Evolutionary conservation across 1,140 invertebrate genomes (phyloP).

Genomic region (Doryteuthis pealeii): DNA sequence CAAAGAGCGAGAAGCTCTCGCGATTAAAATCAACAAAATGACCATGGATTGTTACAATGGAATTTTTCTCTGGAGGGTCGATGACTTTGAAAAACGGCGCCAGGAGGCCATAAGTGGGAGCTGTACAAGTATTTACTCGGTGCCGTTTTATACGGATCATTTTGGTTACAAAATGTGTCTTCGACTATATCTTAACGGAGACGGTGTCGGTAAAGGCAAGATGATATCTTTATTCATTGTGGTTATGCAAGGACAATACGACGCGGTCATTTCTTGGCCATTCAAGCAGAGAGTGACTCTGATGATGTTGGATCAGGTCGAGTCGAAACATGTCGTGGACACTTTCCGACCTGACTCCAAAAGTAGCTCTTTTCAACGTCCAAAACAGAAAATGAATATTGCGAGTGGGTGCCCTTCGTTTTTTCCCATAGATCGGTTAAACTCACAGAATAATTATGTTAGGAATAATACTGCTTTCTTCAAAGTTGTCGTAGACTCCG

Average conservation of each 20-base stretch:
- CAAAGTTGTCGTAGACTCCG: constrained; percentile 50
- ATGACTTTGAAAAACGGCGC: constrained; percentile 42
- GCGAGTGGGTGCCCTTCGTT: constrained; percentile 58
- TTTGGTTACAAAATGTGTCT: constrained; percentile 79
- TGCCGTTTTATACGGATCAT: constrained; percentile 51
- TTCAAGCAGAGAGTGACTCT: constrained; percentile 54
- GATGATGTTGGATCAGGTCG: constrained; percentile 50
- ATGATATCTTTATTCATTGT: constrained; percentile 58
- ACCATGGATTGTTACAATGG: constrained; percentile 45
- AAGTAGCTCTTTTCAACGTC: constrained; percentile 51
- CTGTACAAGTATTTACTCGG: constrained; percentile 51
- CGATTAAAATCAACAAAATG: too few relatives aligned
- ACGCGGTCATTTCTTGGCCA: constrained; percentile 54
- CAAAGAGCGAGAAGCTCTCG: not conserved
- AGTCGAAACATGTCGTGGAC: constrained; percentile 47
- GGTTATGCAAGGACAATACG: constrained; percentile 54
- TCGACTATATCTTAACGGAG: constrained; percentile 76
- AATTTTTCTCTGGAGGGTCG: constrained; percentile 50
- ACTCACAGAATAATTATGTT: constrained; percentile 44
- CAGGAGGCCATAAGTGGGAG: constrained; percentile 48
- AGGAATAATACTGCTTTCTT: constrained; percentile 57
- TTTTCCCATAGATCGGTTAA: constrained; percentile 42
- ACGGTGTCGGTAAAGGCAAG: constrained; percentile 62
- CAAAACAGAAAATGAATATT: constrained; percentile 58
- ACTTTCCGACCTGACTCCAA: constrained; percentile 52